Percentiles rank a stretch among this genome's conserved stretches.
Evolutionary conservation across 2,797 vertebrate species (phyloP).

Genomic region (Urocyon cinereoargenteus): DNA sequence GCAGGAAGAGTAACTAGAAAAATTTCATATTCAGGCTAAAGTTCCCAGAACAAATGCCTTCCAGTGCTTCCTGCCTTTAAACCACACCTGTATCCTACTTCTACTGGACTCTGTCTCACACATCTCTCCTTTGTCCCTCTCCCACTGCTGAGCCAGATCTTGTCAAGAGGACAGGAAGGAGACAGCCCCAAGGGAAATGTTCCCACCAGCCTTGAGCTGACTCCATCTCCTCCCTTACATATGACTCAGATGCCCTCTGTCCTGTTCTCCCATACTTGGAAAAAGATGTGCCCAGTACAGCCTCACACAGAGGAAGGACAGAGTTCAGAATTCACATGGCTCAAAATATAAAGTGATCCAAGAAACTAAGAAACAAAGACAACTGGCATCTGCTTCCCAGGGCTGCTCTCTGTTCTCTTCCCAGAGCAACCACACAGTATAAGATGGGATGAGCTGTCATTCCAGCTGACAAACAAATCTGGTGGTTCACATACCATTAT

Average conservation of each 20-base stretch:
- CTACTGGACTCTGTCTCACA: not conserved
- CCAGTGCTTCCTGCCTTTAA: not conserved
- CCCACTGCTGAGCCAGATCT: conserved; percentile 18
- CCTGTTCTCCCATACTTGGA: not conserved
- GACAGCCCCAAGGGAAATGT: not conserved
- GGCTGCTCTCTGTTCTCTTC: not conserved
- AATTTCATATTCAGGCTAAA: not conserved
- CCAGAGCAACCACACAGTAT: not conserved
- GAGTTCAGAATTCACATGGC: conserved; percentile 26
- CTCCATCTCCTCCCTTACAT: not conserved
- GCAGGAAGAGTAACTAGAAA: not conserved
- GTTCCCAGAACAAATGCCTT: not conserved
- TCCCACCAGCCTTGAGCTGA: not conserved
- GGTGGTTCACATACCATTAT: not conserved
- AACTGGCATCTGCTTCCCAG: not conserved
- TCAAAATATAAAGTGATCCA: not conserved
- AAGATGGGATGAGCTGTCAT: not conserved
- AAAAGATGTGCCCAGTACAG: not conserved
- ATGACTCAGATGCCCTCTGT: not conserved
- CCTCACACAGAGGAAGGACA: not conserved
- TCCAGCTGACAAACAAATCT: not conserved
- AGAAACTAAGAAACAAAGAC: not conserved
- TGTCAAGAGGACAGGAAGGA: not conserved
- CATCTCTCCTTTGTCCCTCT: not conserved
- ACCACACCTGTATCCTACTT: not conserved